A percentile compares a stretch with the other conserved stretches of the same genome.
Evolutionary conservation across 2,113 vertebrate genomes (phyloP).

Genomic region (Eulacestoma nigropectus): DNA sequence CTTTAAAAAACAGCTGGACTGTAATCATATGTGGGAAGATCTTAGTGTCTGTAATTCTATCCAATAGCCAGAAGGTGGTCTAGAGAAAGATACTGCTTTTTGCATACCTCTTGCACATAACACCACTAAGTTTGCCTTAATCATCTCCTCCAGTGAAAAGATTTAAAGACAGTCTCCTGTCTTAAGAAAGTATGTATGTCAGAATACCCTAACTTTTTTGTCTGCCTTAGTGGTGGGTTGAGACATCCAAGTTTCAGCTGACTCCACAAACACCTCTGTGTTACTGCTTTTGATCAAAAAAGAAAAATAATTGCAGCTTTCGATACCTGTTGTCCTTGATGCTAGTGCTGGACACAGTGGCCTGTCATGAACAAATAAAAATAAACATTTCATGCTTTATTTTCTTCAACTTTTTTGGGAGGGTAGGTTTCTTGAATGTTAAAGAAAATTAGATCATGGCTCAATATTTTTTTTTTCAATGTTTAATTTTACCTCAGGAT

Average conservation of each 20-base stretch:
- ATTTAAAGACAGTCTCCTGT: slow-evolving; percentile 39
- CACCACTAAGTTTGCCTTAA: slow-evolving; percentile 12
- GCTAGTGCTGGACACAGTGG: not conserved
- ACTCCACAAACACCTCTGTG: not conserved
- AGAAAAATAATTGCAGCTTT: not conserved
- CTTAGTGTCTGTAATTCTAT: slow-evolving; percentile 28
- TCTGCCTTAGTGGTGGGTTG: slow-evolving; percentile 16
- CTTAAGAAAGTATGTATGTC: slow-evolving; percentile 14
- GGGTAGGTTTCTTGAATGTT: not conserved
- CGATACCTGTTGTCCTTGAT: not conserved
- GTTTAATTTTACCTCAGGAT: slow-evolving; percentile 1
- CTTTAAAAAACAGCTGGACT: not conserved
- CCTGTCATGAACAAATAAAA: not conserved
- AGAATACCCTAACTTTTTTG: slow-evolving; percentile 23
- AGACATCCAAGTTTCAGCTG: slow-evolving; percentile 19
- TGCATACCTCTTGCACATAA: not conserved
- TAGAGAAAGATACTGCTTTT: not conserved
- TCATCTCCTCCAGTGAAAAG: slow-evolving; percentile 49
- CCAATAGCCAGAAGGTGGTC: slow-evolving; percentile 33
- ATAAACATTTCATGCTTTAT: not conserved
- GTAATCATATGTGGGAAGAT: slow-evolving; percentile 6
- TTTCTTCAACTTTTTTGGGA: not conserved
- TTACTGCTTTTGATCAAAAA: slow-evolving; percentile 19
- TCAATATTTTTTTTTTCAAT: not conserved
- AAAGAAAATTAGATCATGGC: not conserved